Conservation (phyloP, 1,140 invertebrate species). For the Brachionus calyciflorus region DNA sequence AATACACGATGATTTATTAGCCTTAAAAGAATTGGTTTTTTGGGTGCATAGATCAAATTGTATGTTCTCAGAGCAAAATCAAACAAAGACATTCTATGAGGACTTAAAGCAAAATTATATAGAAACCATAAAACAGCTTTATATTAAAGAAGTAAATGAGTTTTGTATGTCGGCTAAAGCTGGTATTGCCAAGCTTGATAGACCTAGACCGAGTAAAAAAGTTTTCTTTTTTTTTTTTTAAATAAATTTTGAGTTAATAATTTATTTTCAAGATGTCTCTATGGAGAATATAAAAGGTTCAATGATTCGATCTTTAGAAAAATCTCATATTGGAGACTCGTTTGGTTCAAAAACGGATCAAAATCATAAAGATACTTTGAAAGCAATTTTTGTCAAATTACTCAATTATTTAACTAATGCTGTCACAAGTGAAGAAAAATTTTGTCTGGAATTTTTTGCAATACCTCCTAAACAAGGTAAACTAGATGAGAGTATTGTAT, state of each 20-base stretch:
- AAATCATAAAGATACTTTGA: slow-evolving; percentile 24
- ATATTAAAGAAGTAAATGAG: slow-evolving; percentile 17
- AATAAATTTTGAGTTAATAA: neutral
- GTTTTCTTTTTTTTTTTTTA: neutral
- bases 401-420: slow-evolving; percentile 83
- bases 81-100: slow-evolving; percentile 24
- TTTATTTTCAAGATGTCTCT: slow-evolving; percentile 1
- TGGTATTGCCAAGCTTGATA: neutral
- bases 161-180: slow-evolving; percentile 29
- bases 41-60: neutral
- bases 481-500: slow-evolving; percentile 51
- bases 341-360: slow-evolving; percentile 3
- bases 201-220: slow-evolving; percentile 8
- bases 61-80: slow-evolving; percentile 2
- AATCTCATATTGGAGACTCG: neutral
- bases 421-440: slow-evolving; percentile 89
- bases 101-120: slow-evolving; percentile 36
- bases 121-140: slow-evolving; percentile 26
- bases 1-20: slow-evolving; percentile 22
- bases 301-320: slow-evolving; percentile 20
- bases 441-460: slow-evolving; percentile 87
- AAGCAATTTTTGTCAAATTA: slow-evolving; percentile 71
- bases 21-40: slow-evolving; percentile 13
- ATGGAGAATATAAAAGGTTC: slow-evolving; percentile 44
- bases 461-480: slow-evolving; percentile 60